A percentile compares a stretch with the other conserved stretches of the same genome.
phyloP scores from a whole-genome alignment of 2,113 vertebrate species.

The Silurus meridionalis region DNA sequence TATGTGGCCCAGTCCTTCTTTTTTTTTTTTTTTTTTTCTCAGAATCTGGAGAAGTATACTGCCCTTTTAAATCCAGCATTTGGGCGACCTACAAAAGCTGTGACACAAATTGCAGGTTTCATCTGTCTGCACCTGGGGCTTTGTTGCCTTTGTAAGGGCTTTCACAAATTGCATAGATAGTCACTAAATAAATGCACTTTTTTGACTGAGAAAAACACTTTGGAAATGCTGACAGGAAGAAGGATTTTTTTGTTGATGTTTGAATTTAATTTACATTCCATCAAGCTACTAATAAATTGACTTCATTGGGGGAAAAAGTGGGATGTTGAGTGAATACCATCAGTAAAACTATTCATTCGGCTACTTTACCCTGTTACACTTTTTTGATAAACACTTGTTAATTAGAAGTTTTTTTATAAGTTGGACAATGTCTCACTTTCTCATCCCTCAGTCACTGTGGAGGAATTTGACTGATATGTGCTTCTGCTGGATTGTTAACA shows the following conservation, averaged over 20 bases:
- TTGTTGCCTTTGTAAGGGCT: neutral
- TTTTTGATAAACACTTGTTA: neutral
- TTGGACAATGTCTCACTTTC: neutral
- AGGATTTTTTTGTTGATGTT: neutral
- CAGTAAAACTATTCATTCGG: neutral
- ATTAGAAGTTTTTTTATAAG: neutral
- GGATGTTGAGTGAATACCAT: neutral
- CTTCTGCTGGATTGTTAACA: constrained; percentile 12
- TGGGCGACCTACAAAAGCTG: neutral
- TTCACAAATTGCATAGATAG: neutral
- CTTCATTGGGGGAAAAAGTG: neutral
- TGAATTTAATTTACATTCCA: neutral
- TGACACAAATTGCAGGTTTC: neutral
- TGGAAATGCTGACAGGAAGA: neutral
- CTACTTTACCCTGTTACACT: neutral
- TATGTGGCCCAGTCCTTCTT: neutral
- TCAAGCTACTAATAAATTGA: neutral
- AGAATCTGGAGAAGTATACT: neutral
- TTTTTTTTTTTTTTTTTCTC: neutral
- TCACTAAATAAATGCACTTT: neutral
- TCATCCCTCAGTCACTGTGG: neutral
- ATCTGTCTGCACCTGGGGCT: neutral
- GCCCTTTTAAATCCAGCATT: neutral
- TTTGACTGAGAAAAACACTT: neutral
- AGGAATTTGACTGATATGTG: constrained; percentile 7